Percentiles rank a stretch among this genome's conserved stretches.
phyloP scores from a whole-genome alignment of 2,888 invertebrate genomes.

The Atethmia centrago region DNA sequence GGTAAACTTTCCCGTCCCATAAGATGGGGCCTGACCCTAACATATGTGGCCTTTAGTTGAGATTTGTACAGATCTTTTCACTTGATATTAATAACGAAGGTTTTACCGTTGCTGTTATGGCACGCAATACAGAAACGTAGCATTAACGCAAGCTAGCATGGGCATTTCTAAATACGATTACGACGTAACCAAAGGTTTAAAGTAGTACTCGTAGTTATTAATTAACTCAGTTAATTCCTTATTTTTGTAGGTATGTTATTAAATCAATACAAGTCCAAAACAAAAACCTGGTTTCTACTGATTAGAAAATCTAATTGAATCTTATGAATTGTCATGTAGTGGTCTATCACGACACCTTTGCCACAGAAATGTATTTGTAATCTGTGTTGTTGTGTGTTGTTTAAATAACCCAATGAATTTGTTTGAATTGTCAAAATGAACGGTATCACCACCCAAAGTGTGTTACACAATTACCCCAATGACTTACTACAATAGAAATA shows the following conservation, averaged over 20 bases:
- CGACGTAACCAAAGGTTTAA: neutral
- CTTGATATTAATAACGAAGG: neutral
- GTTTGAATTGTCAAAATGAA: neutral
- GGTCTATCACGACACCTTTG: too few species aligned
- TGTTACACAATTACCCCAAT: neutral
- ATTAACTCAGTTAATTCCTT: neutral
- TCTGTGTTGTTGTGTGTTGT: too few species aligned
- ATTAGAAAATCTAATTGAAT: too few species aligned
- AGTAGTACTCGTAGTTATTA: too few species aligned
- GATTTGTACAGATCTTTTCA: neutral
- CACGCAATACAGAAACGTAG: neutral
- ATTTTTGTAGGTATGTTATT: neutral
- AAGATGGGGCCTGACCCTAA: neutral
- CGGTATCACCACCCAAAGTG: neutral
- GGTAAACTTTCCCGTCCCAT: neutral
- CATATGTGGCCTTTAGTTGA: neutral
- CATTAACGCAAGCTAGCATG: slow-evolving; percentile 11
- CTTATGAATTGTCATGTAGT: too few species aligned
- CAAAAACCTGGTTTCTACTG: neutral
- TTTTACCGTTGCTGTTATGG: neutral
- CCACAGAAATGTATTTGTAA: too few species aligned
- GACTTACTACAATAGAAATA: slow-evolving; percentile 2
- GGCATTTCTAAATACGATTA: neutral
- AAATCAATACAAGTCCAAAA: neutral
- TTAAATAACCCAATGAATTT: neutral